Evolutionary conservation across 2,888 invertebrate genomes (phyloP).

Genomic region (Crepidodera aurea): DNA sequence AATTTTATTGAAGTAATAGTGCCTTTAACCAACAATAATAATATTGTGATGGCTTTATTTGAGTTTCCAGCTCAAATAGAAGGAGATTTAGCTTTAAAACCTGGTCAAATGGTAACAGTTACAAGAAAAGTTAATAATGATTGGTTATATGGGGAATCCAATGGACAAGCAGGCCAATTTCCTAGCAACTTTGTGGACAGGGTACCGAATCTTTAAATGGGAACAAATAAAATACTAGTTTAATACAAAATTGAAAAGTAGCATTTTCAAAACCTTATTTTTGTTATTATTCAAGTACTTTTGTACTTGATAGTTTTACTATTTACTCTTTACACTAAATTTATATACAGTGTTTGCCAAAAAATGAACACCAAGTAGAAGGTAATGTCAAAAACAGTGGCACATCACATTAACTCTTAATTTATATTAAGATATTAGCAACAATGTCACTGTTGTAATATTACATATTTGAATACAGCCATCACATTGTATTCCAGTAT

Average conservation of each 20-base stretch:
- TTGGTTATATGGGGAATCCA: conserved; percentile 80
- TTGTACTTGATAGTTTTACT: background rate
- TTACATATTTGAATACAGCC: no score
- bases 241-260: background rate
- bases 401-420: no score
- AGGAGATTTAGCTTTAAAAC: conserved; percentile 52
- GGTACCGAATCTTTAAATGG: conserved; percentile 38
- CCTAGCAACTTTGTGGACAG: conserved; percentile 74
- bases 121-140: conserved; percentile 75
- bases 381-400: no score
- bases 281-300: background rate
- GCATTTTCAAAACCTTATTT: background rate
- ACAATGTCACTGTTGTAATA: no score
- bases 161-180: conserved; percentile 76
- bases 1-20: conserved; percentile 81
- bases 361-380: no score
- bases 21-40: conserved; percentile 66
- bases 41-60: conserved; percentile 73
- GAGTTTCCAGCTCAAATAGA: conserved; percentile 69
- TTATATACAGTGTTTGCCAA: background rate
- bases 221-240: conserved; percentile 1
- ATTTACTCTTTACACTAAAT: background rate
- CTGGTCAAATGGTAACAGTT: conserved; percentile 67
- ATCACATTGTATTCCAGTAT: no score
- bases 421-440: no score